Conservation (phyloP, 2,113 vertebrate species). For the Nothocercus nigrocapillus region DNA sequence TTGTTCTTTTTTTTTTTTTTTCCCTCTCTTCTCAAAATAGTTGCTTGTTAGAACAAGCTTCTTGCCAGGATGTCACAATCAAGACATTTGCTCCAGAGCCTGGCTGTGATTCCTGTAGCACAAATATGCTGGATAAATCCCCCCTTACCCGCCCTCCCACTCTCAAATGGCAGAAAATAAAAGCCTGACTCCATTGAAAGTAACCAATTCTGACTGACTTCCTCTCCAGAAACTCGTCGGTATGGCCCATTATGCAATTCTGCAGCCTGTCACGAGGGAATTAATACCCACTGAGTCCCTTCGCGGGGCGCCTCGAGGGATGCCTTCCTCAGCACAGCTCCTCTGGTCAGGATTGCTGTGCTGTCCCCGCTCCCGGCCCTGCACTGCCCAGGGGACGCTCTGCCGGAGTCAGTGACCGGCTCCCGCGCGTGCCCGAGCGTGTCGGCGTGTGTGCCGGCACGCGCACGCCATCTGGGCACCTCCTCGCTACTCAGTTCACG, state of each 20-base stretch:
- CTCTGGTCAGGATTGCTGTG: background rate
- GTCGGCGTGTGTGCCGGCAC: background rate
- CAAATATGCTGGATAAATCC: background rate
- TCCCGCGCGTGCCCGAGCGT: too few species aligned
- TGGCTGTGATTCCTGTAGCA: slow-evolving; percentile 30
- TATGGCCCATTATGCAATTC: background rate
- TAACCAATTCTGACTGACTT: slow-evolving; percentile 46
- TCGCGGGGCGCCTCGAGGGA: background rate
- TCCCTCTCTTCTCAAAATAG: slow-evolving; percentile 42
- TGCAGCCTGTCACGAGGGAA: background rate
- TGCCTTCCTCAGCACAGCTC: background rate
- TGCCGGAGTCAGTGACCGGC: background rate
- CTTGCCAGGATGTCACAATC: slow-evolving; percentile 47
- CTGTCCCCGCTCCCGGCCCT: background rate
- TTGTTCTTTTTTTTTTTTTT: background rate
- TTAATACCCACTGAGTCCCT: background rate
- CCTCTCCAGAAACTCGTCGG: slow-evolving; percentile 13
- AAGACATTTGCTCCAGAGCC: slow-evolving; percentile 39
- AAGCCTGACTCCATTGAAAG: background rate
- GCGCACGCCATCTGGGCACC: background rate
- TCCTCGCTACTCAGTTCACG: background rate
- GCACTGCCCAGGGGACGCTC: background rate
- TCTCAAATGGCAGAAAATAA: background rate
- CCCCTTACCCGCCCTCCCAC: too few species aligned
- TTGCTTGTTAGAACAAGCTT: slow-evolving; percentile 48